These are phyloP conservation scores for Leucopsar rothschildi DNA, from an alignment of 2,113 vertebrate genomes.

Conservation along the genomic window DNA sequence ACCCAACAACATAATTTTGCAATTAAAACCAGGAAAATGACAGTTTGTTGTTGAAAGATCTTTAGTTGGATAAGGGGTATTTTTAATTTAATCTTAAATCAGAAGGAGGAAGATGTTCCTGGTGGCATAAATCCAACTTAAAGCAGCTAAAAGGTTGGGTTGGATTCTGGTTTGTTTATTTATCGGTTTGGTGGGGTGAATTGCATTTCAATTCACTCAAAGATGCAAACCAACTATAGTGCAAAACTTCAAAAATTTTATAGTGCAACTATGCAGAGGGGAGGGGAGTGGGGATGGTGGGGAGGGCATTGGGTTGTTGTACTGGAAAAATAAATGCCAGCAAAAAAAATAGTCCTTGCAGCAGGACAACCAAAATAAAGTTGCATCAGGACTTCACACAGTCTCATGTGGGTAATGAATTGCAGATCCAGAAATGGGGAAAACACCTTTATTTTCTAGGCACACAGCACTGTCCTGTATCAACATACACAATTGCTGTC, in stretches of 20 bases:
- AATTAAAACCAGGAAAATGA: neutral
- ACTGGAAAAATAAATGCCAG: neutral
- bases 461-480: neutral
- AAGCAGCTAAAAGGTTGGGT: neutral
- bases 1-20: neutral
- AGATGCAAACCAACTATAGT: neutral
- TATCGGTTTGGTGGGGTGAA: neutral
- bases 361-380: neutral
- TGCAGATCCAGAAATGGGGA: neutral
- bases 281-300: rapidly evolving
- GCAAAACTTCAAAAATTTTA: neutral
- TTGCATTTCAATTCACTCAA: neutral
- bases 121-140: neutral
- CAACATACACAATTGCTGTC: neutral
- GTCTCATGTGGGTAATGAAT: neutral
- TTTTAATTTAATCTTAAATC: neutral
- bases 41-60: neutral
- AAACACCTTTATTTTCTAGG: neutral
- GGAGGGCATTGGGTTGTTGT: rapidly evolving
- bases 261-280: rapidly evolving
- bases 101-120: neutral
- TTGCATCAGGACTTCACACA: neutral
- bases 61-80: neutral
- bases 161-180: neutral
- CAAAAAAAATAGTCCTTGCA: neutral